These are phyloP conservation scores for Rhynchophorus ferrugineus DNA, from an alignment of 1,140 invertebrate genomes.

Conservation along the genomic window DNA sequence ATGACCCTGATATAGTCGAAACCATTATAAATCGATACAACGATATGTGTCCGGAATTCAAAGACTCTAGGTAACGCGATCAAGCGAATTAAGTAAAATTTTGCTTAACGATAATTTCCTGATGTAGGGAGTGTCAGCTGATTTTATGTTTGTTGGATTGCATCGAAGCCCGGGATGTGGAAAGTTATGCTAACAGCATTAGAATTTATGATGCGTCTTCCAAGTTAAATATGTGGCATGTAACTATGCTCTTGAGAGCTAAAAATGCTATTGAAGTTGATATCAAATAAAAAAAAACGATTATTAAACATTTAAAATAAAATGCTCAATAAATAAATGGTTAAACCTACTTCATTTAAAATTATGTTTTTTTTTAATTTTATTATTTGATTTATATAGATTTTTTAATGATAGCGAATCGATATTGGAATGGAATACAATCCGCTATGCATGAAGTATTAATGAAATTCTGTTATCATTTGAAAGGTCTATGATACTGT, in stretches of 20 bases:
- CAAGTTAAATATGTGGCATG: conserved; percentile 63
- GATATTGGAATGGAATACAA: no score
- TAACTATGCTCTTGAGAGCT: conserved; percentile 20
- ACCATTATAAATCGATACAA: conserved; percentile 88
- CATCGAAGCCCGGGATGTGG: conserved; percentile 88
- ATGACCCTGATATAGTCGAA: conserved; percentile 89
- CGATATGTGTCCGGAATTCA: conserved; percentile 88
- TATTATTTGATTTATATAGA: neutral
- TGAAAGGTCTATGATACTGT: no score
- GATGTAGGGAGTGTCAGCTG: conserved; percentile 62
- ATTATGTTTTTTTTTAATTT: neutral
- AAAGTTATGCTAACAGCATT: conserved; percentile 81
- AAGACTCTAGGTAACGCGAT: conserved; percentile 73
- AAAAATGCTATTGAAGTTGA: conserved; percentile 18
- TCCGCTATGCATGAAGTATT: no score
- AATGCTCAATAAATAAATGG: no score
- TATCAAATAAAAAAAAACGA: neutral
- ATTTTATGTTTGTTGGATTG: conserved; percentile 61
- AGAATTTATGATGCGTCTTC: conserved; percentile 88
- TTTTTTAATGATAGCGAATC: neutral
- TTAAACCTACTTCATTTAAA: no score
- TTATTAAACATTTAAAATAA: neutral
- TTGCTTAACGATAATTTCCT: conserved; percentile 88
- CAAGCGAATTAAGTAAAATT: no score
- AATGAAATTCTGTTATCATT: no score